Evolutionary conservation across 1,140 invertebrate genomes (phyloP).

Genomic region (Caenorhabditis latens): DNA sequence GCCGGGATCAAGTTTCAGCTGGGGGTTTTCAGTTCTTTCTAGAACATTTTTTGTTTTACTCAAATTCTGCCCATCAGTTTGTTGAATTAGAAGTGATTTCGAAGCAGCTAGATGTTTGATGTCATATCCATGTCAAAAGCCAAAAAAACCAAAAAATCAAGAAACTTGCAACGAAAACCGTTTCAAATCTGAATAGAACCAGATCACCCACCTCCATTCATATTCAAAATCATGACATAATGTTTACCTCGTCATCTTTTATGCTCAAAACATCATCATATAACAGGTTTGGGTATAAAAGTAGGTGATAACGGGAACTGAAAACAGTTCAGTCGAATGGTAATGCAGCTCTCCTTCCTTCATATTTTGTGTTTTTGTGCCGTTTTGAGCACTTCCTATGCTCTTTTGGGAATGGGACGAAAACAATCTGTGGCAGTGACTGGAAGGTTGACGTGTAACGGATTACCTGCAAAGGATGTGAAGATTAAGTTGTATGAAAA

Average conservation of each 20-base stretch:
- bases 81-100: no score
- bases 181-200: neutral
- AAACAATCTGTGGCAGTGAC: constrained; percentile 69
- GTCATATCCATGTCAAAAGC: no score
- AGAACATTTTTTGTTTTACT: no score
- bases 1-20: no score
- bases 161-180: neutral
- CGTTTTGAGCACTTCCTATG: constrained; percentile 18
- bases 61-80: no score
- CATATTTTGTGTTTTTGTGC: neutral
- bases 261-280: neutral
- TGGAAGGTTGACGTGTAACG: constrained; percentile 71
- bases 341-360: neutral
- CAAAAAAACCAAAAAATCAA: neutral
- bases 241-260: neutral
- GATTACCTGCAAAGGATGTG: constrained; percentile 65
- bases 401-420: constrained; percentile 55
- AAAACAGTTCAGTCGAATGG: neutral
- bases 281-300: neutral
- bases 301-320: neutral
- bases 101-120: no score
- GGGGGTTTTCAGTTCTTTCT: no score
- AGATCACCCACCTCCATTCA: neutral
- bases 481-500: constrained; percentile 76
- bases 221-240: neutral